These are phyloP conservation scores for Prionace glauca DNA, from an alignment of 2,797 vertebrate genomes.

Conservation along the genomic window DNA sequence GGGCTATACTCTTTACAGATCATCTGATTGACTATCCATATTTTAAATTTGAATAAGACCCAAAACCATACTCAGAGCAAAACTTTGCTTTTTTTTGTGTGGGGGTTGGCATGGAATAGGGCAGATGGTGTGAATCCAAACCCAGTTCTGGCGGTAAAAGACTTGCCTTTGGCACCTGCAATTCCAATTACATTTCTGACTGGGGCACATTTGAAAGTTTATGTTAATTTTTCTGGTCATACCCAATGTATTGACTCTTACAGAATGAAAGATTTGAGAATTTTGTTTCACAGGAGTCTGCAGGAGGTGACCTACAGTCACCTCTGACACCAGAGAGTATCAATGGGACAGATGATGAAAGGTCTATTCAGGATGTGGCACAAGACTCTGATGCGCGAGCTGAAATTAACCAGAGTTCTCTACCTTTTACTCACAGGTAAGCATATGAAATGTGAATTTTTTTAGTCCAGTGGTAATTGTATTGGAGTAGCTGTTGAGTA, in stretches of 20 bases:
- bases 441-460: conserved; percentile 39
- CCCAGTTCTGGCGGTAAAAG: neutral
- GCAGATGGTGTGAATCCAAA: neutral
- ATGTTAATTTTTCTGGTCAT: neutral
- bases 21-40: neutral
- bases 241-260: neutral
- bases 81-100: neutral
- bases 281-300: conserved; percentile 72
- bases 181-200: neutral
- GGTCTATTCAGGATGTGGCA: conserved; percentile 70
- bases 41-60: neutral
- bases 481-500: neutral
- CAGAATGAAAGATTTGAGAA: neutral
- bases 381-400: conserved; percentile 80
- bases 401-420: conserved; percentile 83
- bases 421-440: conserved; percentile 92
- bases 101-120: neutral
- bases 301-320: conserved; percentile 84
- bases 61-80: neutral
- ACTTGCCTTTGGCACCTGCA: neutral
- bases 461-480: neutral
- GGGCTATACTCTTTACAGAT: neutral
- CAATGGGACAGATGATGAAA: conserved; percentile 87
- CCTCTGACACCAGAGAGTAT: conserved; percentile 85
- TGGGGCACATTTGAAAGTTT: neutral